Conservation (phyloP, 2,888 invertebrate species). For the Blastobasis lacticolella region DNA sequence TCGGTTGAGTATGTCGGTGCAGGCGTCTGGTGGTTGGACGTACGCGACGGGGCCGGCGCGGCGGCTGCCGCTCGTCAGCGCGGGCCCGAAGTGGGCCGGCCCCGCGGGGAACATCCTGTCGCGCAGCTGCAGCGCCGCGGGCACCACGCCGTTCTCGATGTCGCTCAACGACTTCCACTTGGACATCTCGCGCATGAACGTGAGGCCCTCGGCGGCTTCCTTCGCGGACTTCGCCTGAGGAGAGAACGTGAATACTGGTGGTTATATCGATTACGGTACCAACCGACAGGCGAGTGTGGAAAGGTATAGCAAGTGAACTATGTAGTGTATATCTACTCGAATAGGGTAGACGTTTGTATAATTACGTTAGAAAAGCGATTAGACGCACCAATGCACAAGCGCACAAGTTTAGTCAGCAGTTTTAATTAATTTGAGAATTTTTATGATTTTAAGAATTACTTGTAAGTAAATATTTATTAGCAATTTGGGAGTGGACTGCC, state of each 20-base stretch:
- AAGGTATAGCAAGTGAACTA: too few relatives aligned
- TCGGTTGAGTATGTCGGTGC: conserved; percentile 72
- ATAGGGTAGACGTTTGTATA: too few relatives aligned
- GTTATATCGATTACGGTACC: too few relatives aligned
- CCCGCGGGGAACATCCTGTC: conserved; percentile 77
- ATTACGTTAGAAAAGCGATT: too few relatives aligned
- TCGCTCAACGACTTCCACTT: conserved; percentile 88
- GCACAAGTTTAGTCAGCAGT: too few relatives aligned
- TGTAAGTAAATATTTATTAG: too few relatives aligned
- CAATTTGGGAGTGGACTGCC: too few relatives aligned
- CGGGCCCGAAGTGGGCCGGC: conserved; percentile 92
- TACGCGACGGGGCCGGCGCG: conserved; percentile 78
- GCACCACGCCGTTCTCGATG: conserved; percentile 51
- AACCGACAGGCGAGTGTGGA: too few relatives aligned
- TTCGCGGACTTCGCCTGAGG: conserved; percentile 86
- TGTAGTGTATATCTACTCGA: too few relatives aligned
- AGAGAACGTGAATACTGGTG: neutral
- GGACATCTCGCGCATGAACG: conserved; percentile 98
- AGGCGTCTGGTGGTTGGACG: conserved; percentile 82
- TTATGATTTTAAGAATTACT: too few relatives aligned
- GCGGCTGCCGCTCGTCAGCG: conserved; percentile 78
- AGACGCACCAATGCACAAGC: too few relatives aligned
- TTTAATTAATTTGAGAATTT: too few relatives aligned
- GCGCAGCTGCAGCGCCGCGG: conserved; percentile 40
- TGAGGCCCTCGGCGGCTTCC: conserved; percentile 92